These are phyloP conservation scores for Tenthredo distinguenda DNA, from an alignment of 2,888 invertebrate species.

Conservation along the genomic window DNA sequence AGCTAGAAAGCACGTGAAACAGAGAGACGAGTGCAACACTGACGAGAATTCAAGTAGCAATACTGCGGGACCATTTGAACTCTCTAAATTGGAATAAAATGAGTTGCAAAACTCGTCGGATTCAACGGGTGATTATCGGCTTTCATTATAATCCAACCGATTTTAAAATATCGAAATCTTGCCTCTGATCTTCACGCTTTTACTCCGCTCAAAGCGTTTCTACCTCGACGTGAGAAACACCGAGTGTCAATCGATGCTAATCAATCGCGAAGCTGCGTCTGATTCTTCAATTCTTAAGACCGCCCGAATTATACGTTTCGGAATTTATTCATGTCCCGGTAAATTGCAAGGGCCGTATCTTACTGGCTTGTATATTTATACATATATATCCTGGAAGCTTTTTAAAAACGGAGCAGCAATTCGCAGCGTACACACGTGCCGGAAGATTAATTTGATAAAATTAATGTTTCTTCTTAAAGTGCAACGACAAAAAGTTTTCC, in stretches of 20 bases:
- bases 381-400: constrained; percentile 2
- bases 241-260: not conserved
- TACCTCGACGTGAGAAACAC: not conserved
- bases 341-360: not conserved
- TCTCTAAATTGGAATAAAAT: constrained; percentile 71
- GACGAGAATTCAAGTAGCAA: constrained; percentile 65
- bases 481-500: constrained; percentile 63
- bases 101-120: constrained; percentile 59
- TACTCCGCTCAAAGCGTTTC: not conserved
- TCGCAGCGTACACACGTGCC: constrained; percentile 68
- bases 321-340: not conserved
- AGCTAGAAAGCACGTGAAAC: constrained; percentile 26
- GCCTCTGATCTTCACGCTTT: constrained; percentile 21
- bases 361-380: not conserved
- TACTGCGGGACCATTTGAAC: constrained; percentile 64
- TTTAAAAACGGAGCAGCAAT: constrained; percentile 63
- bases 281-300: not conserved
- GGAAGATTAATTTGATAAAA: constrained; percentile 68
- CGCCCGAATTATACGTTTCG: not conserved
- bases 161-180: constrained; percentile 54
- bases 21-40: constrained; percentile 36
- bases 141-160: constrained; percentile 46
- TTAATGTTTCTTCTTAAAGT: constrained; percentile 69
- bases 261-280: not conserved
- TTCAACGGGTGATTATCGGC: constrained; percentile 28